Conservation (phyloP, 1,140 invertebrate species). For the Drosophila virilis region DNA sequence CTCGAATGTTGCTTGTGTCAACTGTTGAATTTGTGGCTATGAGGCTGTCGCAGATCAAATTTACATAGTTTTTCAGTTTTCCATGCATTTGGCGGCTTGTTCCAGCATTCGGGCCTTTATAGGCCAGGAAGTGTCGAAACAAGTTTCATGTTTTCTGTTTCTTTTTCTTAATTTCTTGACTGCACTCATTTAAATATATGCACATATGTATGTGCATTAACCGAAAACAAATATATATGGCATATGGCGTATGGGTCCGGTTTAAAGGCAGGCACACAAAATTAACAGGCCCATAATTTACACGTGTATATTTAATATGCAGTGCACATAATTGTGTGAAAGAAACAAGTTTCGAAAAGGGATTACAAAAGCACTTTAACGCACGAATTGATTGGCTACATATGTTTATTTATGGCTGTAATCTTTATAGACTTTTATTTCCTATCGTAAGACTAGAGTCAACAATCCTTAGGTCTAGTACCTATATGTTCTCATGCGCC, state of each 20-base stretch:
- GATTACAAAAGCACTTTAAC: conserved; percentile 7
- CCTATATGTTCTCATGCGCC: background rate
- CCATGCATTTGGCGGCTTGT: conserved; percentile 9
- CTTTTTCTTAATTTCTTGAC: background rate
- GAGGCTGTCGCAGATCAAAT: conserved; percentile 40
- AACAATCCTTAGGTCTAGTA: conserved; percentile 38
- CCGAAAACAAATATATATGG: conserved; percentile 26
- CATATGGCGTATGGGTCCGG: conserved; percentile 53
- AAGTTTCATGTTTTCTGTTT: conserved; percentile 21
- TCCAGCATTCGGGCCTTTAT: conserved; percentile 13
- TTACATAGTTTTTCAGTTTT: conserved; percentile 54
- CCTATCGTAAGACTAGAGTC: conserved; percentile 23
- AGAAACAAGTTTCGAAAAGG: conserved; percentile 59
- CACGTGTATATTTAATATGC: conserved; percentile 53
- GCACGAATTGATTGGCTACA: conserved; percentile 8
- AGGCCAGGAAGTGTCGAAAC: conserved; percentile 42
- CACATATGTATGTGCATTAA: conserved; percentile 13
- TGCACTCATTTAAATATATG: conserved; percentile 43
- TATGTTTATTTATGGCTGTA: background rate
- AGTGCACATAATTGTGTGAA: conserved; percentile 45
- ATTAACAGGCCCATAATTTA: conserved; percentile 36
- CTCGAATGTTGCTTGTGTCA: conserved; percentile 41
- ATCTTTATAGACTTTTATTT: background rate
- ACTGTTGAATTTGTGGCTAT: conserved; percentile 43
- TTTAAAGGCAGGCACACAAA: conserved; percentile 61